Conservation (phyloP, 1,140 invertebrate genomes). For the Atta texana region DNA sequence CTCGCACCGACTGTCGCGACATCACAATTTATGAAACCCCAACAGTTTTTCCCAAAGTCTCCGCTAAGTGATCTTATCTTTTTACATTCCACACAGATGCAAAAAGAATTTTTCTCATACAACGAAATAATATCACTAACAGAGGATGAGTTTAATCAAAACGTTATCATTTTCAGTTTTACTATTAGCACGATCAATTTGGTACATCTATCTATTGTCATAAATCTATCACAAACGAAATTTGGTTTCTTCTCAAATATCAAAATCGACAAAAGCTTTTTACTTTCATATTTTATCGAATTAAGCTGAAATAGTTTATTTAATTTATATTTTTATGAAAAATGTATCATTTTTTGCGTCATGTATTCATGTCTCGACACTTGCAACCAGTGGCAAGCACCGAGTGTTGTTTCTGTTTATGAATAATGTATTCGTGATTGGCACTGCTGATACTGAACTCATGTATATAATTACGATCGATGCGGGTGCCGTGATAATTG, state of each 20-base stretch:
- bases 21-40: slow-evolving; percentile 57
- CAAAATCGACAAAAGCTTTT: background rate
- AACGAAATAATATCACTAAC: background rate
- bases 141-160: background rate
- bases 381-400: slow-evolving; percentile 46
- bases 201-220: background rate
- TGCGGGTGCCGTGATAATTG: slow-evolving; percentile 75
- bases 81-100: background rate
- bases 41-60: slow-evolving; percentile 46
- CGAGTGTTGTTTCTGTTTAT: slow-evolving; percentile 76
- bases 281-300: background rate
- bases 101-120: background rate
- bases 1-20: slow-evolving; percentile 40
- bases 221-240: background rate
- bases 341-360: background rate
- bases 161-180: background rate
- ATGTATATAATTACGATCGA: slow-evolving; percentile 78
- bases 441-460: slow-evolving; percentile 74
- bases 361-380: slow-evolving; percentile 12
- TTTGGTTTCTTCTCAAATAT: background rate
- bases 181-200: background rate
- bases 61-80: slow-evolving; percentile 47
- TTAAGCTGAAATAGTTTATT: background rate
- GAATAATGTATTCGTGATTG: slow-evolving; percentile 83
- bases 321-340: background rate